A percentile compares a stretch with the other conserved stretches of the same genome.
These are phyloP conservation scores for Mesorhabditis spiculigera DNA, from an alignment of 2,888 invertebrate genomes.

Conservation along the genomic window DNA sequence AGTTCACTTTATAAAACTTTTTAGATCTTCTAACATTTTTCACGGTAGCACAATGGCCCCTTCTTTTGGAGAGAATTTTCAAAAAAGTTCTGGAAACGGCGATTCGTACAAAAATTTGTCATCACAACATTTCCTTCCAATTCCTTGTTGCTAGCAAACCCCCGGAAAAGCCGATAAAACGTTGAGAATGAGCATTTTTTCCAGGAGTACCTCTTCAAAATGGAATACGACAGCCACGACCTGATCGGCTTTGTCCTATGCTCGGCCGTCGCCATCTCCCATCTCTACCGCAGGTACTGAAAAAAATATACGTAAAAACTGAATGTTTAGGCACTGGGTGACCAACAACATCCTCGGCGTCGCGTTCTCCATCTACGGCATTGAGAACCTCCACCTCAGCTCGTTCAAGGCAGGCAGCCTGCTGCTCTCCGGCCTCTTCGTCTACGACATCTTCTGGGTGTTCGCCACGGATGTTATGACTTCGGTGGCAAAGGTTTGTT, in stretches of 20 bases:
- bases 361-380: constrained; percentile 95
- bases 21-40: not conserved
- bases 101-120: too few relatives aligned
- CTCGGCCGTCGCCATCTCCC: constrained; percentile 84
- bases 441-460: constrained; percentile 99
- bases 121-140: too few relatives aligned
- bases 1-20: not conserved
- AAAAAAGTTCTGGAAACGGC: too few relatives aligned
- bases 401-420: constrained; percentile 84
- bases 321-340: constrained; percentile 85
- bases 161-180: too few relatives aligned
- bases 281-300: constrained; percentile 68
- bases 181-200: constrained; percentile 5
- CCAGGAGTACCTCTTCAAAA: constrained; percentile 46
- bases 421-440: constrained; percentile 86
- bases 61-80: too few relatives aligned
- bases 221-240: constrained; percentile 75
- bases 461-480: constrained; percentile 99
- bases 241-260: constrained; percentile 81
- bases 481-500: constrained; percentile 63
- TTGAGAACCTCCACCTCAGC: constrained; percentile 91
- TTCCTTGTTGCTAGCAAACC: too few relatives aligned
- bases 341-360: constrained; percentile 97
- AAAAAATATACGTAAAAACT: not conserved
- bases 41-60: too few relatives aligned